Evolutionary conservation across 2,113 vertebrate species (phyloP).

Genomic region (Oreochromis aureus): DNA sequence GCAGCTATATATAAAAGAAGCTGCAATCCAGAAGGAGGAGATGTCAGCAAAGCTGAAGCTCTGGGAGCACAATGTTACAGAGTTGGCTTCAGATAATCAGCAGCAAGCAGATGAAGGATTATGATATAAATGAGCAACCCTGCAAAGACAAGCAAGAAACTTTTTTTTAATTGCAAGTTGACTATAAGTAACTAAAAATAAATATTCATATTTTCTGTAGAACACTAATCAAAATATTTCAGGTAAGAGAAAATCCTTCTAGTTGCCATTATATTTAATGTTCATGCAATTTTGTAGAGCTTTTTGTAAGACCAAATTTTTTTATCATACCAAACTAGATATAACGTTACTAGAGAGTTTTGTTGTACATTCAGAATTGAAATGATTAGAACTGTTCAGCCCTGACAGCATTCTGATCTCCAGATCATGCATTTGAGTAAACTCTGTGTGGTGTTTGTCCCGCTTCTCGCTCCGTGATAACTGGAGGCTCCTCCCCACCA

Average conservation of each 20-base stretch:
- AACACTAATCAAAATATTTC: not conserved
- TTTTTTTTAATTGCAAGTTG: not conserved
- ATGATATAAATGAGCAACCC: not conserved
- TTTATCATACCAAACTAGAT: too few species aligned
- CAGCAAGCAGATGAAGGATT: not conserved
- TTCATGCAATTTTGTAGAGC: too few species aligned
- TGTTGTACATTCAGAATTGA: too few species aligned
- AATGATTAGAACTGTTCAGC: too few species aligned
- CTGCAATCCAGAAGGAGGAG: not conserved
- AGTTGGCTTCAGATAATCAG: not conserved
- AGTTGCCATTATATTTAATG: too few species aligned
- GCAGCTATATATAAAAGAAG: not conserved
- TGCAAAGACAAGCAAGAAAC: not conserved
- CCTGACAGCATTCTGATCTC: too few species aligned
- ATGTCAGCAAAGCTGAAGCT: rapidly evolving
- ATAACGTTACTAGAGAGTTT: too few species aligned
- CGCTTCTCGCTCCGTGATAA: too few species aligned
- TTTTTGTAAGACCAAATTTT: too few species aligned
- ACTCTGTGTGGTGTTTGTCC: too few species aligned
- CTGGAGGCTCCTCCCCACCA: too few species aligned
- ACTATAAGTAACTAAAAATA: not conserved
- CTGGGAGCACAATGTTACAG: not conserved
- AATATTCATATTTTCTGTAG: not conserved
- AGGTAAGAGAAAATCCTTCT: not conserved
- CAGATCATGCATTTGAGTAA: too few species aligned